Base-by-base conservation (phyloP, 2,113 vertebrate species). In the Rhea americana region DNA sequence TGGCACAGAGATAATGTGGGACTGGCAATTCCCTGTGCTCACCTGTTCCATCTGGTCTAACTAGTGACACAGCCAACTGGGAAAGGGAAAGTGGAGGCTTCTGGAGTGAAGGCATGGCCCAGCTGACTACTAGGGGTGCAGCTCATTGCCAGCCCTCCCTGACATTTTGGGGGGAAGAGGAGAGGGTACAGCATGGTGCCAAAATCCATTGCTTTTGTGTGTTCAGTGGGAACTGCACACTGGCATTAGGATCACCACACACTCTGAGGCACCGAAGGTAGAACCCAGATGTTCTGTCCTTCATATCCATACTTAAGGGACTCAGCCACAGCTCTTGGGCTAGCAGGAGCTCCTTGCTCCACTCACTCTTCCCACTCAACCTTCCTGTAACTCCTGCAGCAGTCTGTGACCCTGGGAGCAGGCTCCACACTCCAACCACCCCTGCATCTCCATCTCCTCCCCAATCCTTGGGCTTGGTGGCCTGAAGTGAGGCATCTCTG, bases 131-230 rank as follows among this genome's bases (percentile, higher is more conserved):
- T 18, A 6, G 37, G 80, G 83, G 41, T 12, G 7, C 76, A 22
- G 26, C 26, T 72, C 9, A 2, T 80, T 28, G 79, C 35, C 59
- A 19, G 32, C 5, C 5, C 14, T 28, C 43, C 43, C 39, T 5
- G 1, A 2, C 4, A 37, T 3, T 51, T 2, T 6, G 19, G 5
- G 19, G 63, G 39, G 11, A 41, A 19, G 32, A 43, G 39, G 10
- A 28, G 26, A 11, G 43, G 20, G 2, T 45, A 41, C 43, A 59
- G 50, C 26, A 20, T 24, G 39, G 28, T 18, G 35, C 24, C 48
- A 41, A n/a, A 63, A 45, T 4, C 5, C 3, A 12, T 13, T 73
- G 28, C 50, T 56, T 21, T 53, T 3, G 41, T 35, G 66, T 5
- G 9, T 51, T 20, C 72, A 6, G 66, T 6, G 7, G 56, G 5